Evolutionary conservation across 2,888 invertebrate species (phyloP), one percentile per base, ranked within the genome.

Genomic region (Phaedon cochleariae): DNA sequence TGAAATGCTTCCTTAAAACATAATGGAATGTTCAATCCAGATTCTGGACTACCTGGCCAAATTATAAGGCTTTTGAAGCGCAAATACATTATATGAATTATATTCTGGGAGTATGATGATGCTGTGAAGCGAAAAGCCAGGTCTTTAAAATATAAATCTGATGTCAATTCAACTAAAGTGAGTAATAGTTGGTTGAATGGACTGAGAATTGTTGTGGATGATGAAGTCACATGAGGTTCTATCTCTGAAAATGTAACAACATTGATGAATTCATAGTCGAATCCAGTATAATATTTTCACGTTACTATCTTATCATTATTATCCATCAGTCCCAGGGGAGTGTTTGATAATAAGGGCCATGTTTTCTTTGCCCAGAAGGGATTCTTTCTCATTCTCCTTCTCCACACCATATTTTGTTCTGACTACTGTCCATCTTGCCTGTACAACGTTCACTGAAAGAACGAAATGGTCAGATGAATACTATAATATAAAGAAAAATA

Each of bases 1-100:
- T 67, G 65, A 59, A 69, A 71, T 48, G 59, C 59, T 59, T 71
- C 62, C 59, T 69, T 64, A 46, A 71, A 72, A 61, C 64, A 70
- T 21, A 37, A 45, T 10, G 70, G 72, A 20, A 72, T 66, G 37
- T 65, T 72, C 57, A 54, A 59, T 34, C n/a, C 9, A 21, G 37
- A 22, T 22, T 51, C 60, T 63, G 64, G 31, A 15, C 54, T 29
- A 17, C 67, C 65, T 46, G 68, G 70, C 70, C 67, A 72, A 34
- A 63, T 59, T 41, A 69, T 62, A 12, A 68, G 45, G 58, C 20
- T 10, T 66, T 66, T 70, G 20, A 64, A 57, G 26, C 41, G 37
- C n/a, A 18, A 10, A 46, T 68, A 65, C 17, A 68, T 15, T 51
- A 62, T 62, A 45, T 29, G 1, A 52, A 54, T 52, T 17, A 46